Base-by-base conservation (phyloP, 1,140 invertebrate genomes). In the Chymomyza costata region DNA sequence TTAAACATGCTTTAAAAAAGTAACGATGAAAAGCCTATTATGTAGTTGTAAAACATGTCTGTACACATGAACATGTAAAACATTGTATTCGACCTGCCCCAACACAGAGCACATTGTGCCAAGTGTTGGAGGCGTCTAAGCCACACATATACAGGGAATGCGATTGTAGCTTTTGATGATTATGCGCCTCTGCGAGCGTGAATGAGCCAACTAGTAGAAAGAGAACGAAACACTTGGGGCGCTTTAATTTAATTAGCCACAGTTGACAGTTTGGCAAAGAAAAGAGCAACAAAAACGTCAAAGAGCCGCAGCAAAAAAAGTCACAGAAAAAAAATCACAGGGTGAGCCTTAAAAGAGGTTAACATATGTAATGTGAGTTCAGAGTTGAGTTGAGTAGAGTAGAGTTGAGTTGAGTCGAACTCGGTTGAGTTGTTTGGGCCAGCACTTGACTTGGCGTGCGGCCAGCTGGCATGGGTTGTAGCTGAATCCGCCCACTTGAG, bases 231-330 rank as follows among this genome's bases (percentile, higher is more conserved):
- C 71, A 78, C 71, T 78, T 78, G 73, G 49, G 34, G 40, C 66
- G 63, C 66, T 78, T 78, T 78, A 67, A 78, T 78, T 78, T 78
- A 78, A 78, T 78, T 78, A 78, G 71, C 71, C 71, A 78, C 71
- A 78, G 71, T 73, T 78, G 71, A 78, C 71, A 78, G 71, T 78
- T 78, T 63, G 66, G 62, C 63, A 35, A 71, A 78, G 71, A 78
- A 78, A 78, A 54, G 71, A 55, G 47, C 53, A 59, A 70, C 61
- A 51, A 47, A 34, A 21, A 35, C n/a, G 55, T 11, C 15, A 35
- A 37, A 32, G 13, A 8, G 8, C 41, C 16, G 13, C 19, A 41
- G 14, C 16, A n/a, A n/a, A n/a, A n/a, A n/a, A n/a, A 13, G 39
- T 19, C 48, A 53, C 21, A 41, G 8, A 45, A 39, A 39, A 19